Evolutionary conservation across 1,140 invertebrate genomes (phyloP), one percentile per base, ranked within the genome.

Genomic region (Copidosoma floridanum): DNA sequence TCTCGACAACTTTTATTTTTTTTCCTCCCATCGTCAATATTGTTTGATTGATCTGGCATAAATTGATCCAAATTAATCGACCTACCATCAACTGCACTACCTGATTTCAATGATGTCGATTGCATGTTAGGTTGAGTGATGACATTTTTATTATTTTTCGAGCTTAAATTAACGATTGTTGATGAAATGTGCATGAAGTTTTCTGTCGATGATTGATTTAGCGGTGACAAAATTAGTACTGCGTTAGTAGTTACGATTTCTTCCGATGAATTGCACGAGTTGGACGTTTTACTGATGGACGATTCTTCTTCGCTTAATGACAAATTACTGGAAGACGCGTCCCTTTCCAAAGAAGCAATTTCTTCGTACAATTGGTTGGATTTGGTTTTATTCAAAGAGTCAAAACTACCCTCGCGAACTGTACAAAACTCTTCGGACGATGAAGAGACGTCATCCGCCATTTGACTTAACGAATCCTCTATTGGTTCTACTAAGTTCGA

Each of bases 341-440:
- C n/a, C n/a, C n/a, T n/a, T n/a, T n/a, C n/a, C n/a, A n/a, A n/a
- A n/a, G n/a, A n/a, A n/a, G n/a, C n/a, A n/a, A n/a, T n/a, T n/a
- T n/a, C n/a, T n/a, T n/a, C n/a, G n/a, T n/a, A n/a, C n/a, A n/a
- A n/a, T n/a, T n/a, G n/a, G n/a, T n/a, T n/a, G n/a, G n/a, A n/a
- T n/a, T n/a, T n/a, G n/a, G n/a, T n/a, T n/a, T n/a, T n/a, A n/a
- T n/a, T n/a, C n/a, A n/a, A n/a, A n/a, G n/a, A n/a, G 10, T 51
- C 11, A 37, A 59, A 46, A 47, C 23, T 48, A n/a, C 51, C 53
- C 16, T 63, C 61, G 7, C 18, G 18, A 8, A 63, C 55, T 21
- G 61, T 53, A n/a, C 55, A 57, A 48, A 57, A 63, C 12, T 63
- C 61, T 7, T 57, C 61, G 14, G 54, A 57, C 10, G 58, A 61